phyloP scores from a whole-genome alignment of 2,888 invertebrate genomes.

The Volucella inanis region DNA sequence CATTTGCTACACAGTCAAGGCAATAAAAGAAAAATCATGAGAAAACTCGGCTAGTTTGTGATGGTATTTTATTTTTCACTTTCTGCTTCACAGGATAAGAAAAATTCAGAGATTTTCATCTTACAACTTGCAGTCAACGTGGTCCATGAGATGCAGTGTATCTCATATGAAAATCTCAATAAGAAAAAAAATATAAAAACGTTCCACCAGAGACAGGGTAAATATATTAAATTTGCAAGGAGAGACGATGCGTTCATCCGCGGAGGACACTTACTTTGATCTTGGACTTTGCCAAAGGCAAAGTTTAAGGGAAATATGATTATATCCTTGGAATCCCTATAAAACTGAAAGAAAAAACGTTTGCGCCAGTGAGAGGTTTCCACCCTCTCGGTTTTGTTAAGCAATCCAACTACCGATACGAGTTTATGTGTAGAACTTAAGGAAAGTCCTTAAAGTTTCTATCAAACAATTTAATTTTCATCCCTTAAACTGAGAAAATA shows the following conservation, averaged over 20 bases:
- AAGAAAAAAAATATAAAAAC: background rate
- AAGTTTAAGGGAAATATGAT: constrained; percentile 12
- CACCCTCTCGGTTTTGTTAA: no score
- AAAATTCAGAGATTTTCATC: constrained; percentile 37
- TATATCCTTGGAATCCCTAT: background rate
- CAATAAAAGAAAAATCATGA: constrained; percentile 10
- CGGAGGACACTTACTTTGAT: constrained; percentile 1
- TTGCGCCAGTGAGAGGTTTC: no score
- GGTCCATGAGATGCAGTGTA: background rate
- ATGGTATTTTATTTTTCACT: constrained; percentile 22
- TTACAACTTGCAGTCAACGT: constrained; percentile 22
- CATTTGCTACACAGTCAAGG: background rate
- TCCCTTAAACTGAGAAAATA: no score
- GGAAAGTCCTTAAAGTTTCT: no score
- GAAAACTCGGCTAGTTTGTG: constrained; percentile 31
- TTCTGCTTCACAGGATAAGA: constrained; percentile 2
- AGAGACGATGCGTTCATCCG: background rate
- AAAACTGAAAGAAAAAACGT: background rate
- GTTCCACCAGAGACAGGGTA: constrained; percentile 17
- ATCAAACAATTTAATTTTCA: no score
- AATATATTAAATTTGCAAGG: constrained; percentile 34
- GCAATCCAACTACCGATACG: no score
- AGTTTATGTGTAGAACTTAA: no score
- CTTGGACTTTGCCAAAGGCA: background rate
- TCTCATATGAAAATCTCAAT: constrained; percentile 49